Conservation (phyloP, 2,113 vertebrate genomes). For the Corythornis vintsioides region DNA sequence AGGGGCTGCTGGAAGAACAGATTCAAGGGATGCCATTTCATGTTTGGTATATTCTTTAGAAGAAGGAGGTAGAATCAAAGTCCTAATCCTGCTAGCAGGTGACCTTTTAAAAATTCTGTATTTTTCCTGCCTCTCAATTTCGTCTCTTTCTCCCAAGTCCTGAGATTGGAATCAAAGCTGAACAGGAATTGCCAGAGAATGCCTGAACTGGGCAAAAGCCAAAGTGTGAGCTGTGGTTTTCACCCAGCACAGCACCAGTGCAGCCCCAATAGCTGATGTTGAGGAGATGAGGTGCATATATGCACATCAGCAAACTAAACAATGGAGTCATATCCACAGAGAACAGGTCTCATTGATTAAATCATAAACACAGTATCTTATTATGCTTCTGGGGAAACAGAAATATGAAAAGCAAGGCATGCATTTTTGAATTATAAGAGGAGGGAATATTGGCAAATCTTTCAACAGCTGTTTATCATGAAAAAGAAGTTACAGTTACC, state of each 20-base stretch:
- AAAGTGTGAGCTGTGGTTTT: constrained; percentile 3
- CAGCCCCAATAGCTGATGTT: constrained; percentile 3
- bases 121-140: constrained; percentile 73
- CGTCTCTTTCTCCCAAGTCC: constrained; percentile 66
- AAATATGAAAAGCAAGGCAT: constrained; percentile 47
- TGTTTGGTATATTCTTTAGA: constrained; percentile 54
- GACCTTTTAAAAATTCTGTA: constrained; percentile 76
- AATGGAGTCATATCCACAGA: constrained; percentile 25
- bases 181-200: constrained; percentile 61
- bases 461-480: constrained; percentile 68
- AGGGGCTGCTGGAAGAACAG: background rate
- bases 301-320: constrained; percentile 62
- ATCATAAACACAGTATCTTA: constrained; percentile 47
- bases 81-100: constrained; percentile 59
- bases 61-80: constrained; percentile 58
- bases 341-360: constrained; percentile 41
- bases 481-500: constrained; percentile 68
- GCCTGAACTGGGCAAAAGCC: constrained; percentile 59
- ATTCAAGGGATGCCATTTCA: constrained; percentile 32
- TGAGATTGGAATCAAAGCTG: constrained; percentile 68
- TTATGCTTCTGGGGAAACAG: constrained; percentile 40
- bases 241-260: background rate
- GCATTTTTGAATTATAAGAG: constrained; percentile 59
- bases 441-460: constrained; percentile 52
- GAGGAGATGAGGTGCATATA: constrained; percentile 53